These are phyloP conservation scores for Sisyra nigra DNA, from an alignment of 2,888 invertebrate genomes.

Conservation along the genomic window DNA sequence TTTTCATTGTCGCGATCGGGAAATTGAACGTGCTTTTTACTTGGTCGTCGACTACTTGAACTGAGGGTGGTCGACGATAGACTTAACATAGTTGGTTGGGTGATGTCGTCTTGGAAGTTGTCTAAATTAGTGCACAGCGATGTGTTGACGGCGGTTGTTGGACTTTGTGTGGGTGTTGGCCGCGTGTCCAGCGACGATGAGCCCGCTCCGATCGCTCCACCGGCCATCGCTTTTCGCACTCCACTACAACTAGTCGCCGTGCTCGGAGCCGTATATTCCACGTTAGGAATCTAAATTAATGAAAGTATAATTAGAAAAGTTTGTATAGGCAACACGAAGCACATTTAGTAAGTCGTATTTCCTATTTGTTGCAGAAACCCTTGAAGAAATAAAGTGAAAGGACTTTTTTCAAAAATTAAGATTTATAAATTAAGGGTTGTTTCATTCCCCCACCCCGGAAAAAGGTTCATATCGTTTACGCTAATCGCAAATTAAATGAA, in stretches of 20 bases:
- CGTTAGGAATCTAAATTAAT: conserved; percentile 29
- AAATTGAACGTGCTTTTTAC: conserved; percentile 52
- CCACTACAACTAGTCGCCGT: conserved; percentile 31
- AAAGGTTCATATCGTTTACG: too few species aligned
- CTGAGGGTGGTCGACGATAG: conserved; percentile 2
- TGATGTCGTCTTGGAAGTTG: conserved; percentile 15
- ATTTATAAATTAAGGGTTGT: too few species aligned
- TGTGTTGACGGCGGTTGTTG: conserved; percentile 29
- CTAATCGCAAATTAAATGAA: too few species aligned
- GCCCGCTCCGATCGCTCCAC: conserved; percentile 15
- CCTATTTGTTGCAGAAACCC: too few species aligned
- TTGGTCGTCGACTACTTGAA: conserved; percentile 4
- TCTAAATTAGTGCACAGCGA: conserved; percentile 21
- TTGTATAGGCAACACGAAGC: neutral
- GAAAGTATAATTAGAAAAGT: neutral
- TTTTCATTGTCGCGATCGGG: conserved; percentile 34
- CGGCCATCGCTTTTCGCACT: conserved; percentile 28
- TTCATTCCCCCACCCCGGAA: too few species aligned
- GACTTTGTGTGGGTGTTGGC: conserved; percentile 36
- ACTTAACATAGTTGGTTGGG: conserved; percentile 14
- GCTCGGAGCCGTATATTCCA: conserved; percentile 34
- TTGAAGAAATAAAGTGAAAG: too few species aligned
- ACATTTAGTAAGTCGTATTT: too few species aligned
- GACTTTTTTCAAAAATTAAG: too few species aligned
- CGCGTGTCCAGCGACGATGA: conserved; percentile 30